Percentiles rank a stretch among this genome's conserved stretches.
These are phyloP conservation scores for Eristalis arbustorum DNA, from an alignment of 2,888 invertebrate species.

Conservation along the genomic window DNA sequence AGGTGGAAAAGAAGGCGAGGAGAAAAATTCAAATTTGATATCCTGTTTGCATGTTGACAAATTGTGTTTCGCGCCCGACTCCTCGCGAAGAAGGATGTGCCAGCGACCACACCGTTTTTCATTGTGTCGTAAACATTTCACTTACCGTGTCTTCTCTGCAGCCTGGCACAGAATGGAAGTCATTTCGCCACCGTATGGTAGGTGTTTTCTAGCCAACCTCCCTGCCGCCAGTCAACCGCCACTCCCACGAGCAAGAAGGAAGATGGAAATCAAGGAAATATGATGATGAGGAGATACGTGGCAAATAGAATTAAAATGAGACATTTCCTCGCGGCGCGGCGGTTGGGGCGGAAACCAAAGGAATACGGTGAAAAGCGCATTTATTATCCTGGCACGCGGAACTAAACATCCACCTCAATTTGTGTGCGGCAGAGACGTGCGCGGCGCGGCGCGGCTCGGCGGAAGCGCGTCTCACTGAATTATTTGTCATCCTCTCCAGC, in stretches of 20 bases:
- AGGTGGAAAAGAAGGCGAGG: neutral
- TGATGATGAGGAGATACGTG: constrained; percentile 72
- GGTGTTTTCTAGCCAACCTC: constrained; percentile 43
- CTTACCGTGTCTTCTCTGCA: constrained; percentile 71
- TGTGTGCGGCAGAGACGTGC: constrained; percentile 21
- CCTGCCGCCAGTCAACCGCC: constrained; percentile 13
- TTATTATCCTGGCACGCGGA: constrained; percentile 69
- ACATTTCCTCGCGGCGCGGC: constrained; percentile 32
- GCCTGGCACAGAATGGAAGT: constrained; percentile 38
- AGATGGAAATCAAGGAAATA: constrained; percentile 72
- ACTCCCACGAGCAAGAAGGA: constrained; percentile 23
- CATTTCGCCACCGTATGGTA: constrained; percentile 63
- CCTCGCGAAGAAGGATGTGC: constrained; percentile 34
- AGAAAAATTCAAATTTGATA: constrained; percentile 68
- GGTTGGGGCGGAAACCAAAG: neutral
- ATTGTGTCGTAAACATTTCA: constrained; percentile 73
- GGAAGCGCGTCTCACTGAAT: constrained; percentile 63
- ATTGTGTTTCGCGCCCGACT: constrained; percentile 59
- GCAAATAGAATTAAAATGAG: constrained; percentile 73
- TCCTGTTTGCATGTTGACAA: constrained; percentile 71
- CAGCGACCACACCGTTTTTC: constrained; percentile 71
- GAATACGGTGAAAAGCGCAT: constrained; percentile 62
- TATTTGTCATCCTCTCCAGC: constrained; percentile 71
- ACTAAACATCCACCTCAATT: constrained; percentile 67
- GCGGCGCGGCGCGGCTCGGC: neutral